Base-by-base conservation (phyloP, 2,113 vertebrate species). In the Ivindomyrus marchei region DNA sequence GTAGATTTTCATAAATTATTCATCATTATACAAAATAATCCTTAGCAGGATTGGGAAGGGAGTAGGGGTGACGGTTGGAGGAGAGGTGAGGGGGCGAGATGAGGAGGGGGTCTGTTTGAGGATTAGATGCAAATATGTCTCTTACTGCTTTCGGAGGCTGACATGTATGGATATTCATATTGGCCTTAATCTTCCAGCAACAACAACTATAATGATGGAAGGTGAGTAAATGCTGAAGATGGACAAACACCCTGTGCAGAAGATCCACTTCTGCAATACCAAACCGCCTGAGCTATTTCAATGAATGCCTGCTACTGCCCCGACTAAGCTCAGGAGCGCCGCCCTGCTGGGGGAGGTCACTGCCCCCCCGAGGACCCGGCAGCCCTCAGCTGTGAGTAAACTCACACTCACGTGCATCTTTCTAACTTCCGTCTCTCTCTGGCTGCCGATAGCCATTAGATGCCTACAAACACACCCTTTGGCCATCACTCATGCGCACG, bases 91-190 rank as follows among this genome's bases (percentile, higher is more conserved):
- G 91, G 92, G 93, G 93, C 90, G 92, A 89, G 91, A n/a, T 58
- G 58, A 66, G 74, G 92, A 77, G 91, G 92, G 93, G 93, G 94
- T 89, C 89, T 94, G 93, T 93, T 94, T 94, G 94, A 95, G 95
- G 95, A 96, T 96, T 95, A 96, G 94, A 96, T 96, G 95, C 94
- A 96, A 96, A 96, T 96, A 96, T 95, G 94, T 95, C 94, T 95
- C 96, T 95, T 95, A 95, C 95, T 95, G 94, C 95, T 95, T 95
- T 96, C 95, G 95, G 95, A 95, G 95, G 95, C 95, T 95, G 94
- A 94, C 95, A 93, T 94, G 95, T 95, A 95, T 95, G 94, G 95
- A 95, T 96, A 95, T 96, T 96, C 95, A 95, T 96, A 95, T 95
- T 95, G 94, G 92, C 93, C 93, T 92, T 94, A 95, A 95, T 96